Percentiles rank a stretch among this genome's conserved stretches.
Evolutionary conservation across 2,888 invertebrate genomes (phyloP).

Genomic region (Hydriomena furcata): DNA sequence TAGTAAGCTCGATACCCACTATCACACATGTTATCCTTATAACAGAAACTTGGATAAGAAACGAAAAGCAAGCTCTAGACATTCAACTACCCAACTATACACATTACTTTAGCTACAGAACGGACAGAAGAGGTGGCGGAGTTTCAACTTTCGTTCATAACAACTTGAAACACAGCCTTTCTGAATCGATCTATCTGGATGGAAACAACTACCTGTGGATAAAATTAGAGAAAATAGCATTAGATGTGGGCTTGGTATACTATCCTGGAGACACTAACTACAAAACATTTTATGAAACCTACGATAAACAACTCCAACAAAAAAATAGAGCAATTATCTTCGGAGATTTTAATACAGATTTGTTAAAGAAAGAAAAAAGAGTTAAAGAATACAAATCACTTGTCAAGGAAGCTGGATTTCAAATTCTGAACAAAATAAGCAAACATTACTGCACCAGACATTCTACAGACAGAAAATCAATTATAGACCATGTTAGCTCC

Average conservation of each 20-base stretch:
- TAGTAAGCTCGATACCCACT: not conserved
- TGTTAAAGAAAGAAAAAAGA: too few relatives aligned
- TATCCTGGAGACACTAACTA: not conserved
- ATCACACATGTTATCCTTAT: not conserved
- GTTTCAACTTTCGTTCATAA: not conserved
- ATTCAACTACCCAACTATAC: not conserved
- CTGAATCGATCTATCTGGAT: not conserved
- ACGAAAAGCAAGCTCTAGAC: not conserved
- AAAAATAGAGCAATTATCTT: too few relatives aligned
- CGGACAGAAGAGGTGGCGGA: not conserved
- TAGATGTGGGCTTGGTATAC: not conserved
- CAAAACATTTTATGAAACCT: too few relatives aligned
- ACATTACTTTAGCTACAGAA: not conserved
- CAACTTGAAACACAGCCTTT: not conserved
- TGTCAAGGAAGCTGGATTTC: not conserved
- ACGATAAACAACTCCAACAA: too few relatives aligned
- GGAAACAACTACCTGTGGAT: conserved; percentile 3
- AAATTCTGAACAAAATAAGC: not conserved
- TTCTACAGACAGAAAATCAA: not conserved
- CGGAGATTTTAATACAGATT: too few relatives aligned
- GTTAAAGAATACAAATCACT: too few relatives aligned
- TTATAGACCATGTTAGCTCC: not conserved
- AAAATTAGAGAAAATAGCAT: not conserved
- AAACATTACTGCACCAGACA: not conserved
- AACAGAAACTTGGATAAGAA: conserved; percentile 1